A percentile compares a stretch with the other conserved stretches of the same genome.
phyloP scores from a whole-genome alignment of 2,113 vertebrate genomes.

The Thermophis baileyi region DNA sequence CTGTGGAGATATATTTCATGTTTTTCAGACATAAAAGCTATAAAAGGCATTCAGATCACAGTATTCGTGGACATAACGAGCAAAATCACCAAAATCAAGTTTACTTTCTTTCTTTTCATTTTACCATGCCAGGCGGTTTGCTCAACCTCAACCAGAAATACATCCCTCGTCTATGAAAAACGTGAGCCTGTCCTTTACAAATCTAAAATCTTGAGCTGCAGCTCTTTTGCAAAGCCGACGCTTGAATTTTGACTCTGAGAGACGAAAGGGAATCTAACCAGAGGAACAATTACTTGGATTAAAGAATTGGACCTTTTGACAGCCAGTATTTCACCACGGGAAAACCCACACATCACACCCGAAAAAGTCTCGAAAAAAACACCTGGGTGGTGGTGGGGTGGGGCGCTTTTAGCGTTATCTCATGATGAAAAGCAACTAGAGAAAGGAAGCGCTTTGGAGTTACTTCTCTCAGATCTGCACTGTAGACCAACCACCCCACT shows the following conservation, averaged over 20 bases:
- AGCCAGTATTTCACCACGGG: background rate
- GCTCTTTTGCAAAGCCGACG: background rate
- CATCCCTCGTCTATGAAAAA: background rate
- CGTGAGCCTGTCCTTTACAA: background rate
- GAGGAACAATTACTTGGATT: background rate
- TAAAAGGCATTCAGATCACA: background rate
- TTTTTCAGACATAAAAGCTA: background rate
- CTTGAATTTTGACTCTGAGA: background rate
- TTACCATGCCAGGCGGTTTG: background rate
- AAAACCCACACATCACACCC: fast-evolving
- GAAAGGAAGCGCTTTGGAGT: slow-evolving; percentile 2
- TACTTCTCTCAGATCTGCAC: slow-evolving; percentile 17
- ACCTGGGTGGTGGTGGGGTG: slow-evolving; percentile 14
- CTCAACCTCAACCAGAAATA: background rate
- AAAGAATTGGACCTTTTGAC: background rate
- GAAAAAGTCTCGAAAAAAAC: slow-evolving; percentile 1
- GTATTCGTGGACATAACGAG: background rate
- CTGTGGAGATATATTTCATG: background rate
- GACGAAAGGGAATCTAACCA: background rate
- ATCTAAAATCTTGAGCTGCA: background rate
- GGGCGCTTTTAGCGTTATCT: background rate
- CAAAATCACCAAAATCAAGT: background rate
- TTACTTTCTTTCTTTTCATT: background rate
- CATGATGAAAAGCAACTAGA: background rate
- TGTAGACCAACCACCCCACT: slow-evolving; percentile 28